Evolutionary conservation across 30 jellyfish, hydroid and myxozoan genomes (phyloP), one percentile per base, ranked within the genome.

Genomic region (Mastigias papua): DNA sequence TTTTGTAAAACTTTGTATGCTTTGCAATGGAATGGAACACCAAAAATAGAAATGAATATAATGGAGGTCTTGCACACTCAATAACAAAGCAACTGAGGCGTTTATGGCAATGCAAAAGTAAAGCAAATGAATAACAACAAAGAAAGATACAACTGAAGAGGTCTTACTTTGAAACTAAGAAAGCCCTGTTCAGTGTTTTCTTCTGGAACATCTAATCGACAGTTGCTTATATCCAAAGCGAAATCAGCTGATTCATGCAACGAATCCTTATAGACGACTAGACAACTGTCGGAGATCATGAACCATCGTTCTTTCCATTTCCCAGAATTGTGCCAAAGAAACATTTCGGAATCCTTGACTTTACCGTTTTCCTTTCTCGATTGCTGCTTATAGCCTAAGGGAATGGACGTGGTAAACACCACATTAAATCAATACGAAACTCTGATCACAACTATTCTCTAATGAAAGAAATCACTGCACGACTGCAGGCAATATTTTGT

Each of bases 231-330:
- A 63, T 85, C 94, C 32, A 85, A 69, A 10, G 94, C 94, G 29
- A 85, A 73, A 54, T 85, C 94, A 15, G 94, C 83, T 4, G 88
- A 71, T 6, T 48, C 66, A 49, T 23, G 63, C 8, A 27, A 33
- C 11, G 94, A n/a, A 67, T 85, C 87, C 30, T 85, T 85, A 76
- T 29, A 85, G 64, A 85, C 66, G 0, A 85, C 64, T 62, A 85
- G 76, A 34, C 94, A 85, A 23, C 63, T 75, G 2, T 67, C 83
- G 25, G 34, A 46, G 67, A 85, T 9, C 20, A 86, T 29, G 27
- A 57, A 70, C 88, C 82, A 85, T 22, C 94, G 84, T 49, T 85
- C 94, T 27, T 85, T 72, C 94, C 94, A 85, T n/a, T 77, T 73
- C 16, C 82, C 94, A 54, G 26, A 37, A 35, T 46, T 57, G 68